A percentile compares a stretch with the other conserved stretches of the same genome.
Conservation (phyloP, 2,888 invertebrate genomes). For the Drepana falcataria region DNA sequence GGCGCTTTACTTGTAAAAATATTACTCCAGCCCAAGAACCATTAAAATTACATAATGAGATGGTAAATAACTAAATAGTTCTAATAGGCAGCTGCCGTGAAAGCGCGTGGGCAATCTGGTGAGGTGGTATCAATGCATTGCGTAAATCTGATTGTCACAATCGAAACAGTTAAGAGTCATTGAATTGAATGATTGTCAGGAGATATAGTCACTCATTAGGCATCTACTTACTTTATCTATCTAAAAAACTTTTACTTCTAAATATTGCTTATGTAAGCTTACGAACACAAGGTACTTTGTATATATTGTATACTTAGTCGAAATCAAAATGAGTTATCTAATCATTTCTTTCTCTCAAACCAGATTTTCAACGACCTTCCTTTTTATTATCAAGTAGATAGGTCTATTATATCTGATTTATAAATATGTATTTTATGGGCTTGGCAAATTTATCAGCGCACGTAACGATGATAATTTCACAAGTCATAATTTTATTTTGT, state of each 20-base stretch:
- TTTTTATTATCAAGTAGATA: background rate
- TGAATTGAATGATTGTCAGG: constrained; percentile 14
- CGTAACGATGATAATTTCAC: too few species aligned
- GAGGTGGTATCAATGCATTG: constrained; percentile 28
- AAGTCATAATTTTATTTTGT: constrained; percentile 41
- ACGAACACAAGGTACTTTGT: background rate
- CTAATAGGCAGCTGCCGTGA: constrained; percentile 37
- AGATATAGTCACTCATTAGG: constrained; percentile 2
- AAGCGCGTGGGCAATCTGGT: constrained; percentile 46
- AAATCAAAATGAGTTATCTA: background rate
- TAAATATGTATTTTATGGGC: background rate
- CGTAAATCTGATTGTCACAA: constrained; percentile 43
- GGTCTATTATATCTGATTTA: background rate
- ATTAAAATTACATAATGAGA: constrained; percentile 32
- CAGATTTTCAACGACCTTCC: background rate
- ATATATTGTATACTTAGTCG: background rate
- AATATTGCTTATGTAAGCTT: background rate
- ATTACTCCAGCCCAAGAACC: too few species aligned
- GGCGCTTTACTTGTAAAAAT: too few species aligned
- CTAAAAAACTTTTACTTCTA: background rate
- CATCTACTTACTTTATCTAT: background rate
- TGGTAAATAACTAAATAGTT: constrained; percentile 29
- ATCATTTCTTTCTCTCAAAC: background rate
- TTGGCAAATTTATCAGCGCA: too few species aligned
- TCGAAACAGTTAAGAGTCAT: constrained; percentile 33